Base-by-base conservation (phyloP, 2,113 vertebrate species). In the Protobothrops mucrosquamatus region DNA sequence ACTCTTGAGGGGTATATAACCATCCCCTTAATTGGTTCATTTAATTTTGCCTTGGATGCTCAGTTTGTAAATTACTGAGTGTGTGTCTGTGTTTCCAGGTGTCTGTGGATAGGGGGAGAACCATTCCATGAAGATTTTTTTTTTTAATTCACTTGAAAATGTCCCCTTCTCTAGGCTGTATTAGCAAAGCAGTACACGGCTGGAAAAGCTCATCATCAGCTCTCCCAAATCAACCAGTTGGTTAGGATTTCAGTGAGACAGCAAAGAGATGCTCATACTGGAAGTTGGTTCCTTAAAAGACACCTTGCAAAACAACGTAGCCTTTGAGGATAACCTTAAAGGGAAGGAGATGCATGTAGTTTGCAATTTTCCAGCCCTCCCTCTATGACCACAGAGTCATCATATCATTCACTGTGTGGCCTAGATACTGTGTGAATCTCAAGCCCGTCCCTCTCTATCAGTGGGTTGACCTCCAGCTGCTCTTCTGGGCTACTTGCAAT, bases 401-500 rank as follows among this genome's bases (percentile, higher is more conserved):
- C 34, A 48, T 48, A 22, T 43, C 29, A n/a, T 20, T 11, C 4
- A n/a, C 12, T 43, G 3, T 22, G 54, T n/a, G n/a, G 26, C 46
- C 92, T 64, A 57, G 22, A 64, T 54, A 54, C 39, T 90, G 56
- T 22, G 87, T 14, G 55, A 89, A 88, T 8, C 54, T 48, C 74
- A 29, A n/a, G 56, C 39, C 88, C 57, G 54, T 23, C 18, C 34
- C 11, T 39, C n/a, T 22, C 89, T 69, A 92, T 20, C 64, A 92
- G 92, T 87, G 91, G 74, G 29, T 85, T 95, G 96, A 96, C 96
- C 96, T 89, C 0, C 0, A 90, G 88, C 59, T 95, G 96, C 94
- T 94, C 95, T 93, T 15, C 23, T 52, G 91, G 91, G 89, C 51
- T 92, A 94, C 92, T 92, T 95, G 93, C 94, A 94, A 89, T 91